Evolutionary conservation across 2,888 invertebrate species (phyloP), one percentile per base, ranked within the genome.

Genomic region (Lacanobia wlatinum): DNA sequence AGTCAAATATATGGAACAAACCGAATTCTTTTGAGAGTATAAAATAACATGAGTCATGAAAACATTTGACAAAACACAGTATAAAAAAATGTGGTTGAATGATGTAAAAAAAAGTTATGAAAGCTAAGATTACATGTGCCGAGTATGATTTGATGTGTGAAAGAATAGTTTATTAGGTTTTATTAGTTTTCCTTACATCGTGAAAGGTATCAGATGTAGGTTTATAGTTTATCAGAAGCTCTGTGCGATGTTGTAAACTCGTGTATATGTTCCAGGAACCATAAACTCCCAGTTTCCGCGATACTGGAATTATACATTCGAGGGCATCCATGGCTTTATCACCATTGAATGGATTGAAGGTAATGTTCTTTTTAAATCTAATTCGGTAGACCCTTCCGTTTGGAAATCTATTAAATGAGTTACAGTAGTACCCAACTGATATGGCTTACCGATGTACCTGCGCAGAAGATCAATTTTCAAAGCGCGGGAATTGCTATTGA

Each of bases 141-240:
- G 71, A 43, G 12, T 65, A 53, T 68, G 55, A 68, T 58, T 73
- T 64, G 48, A 58, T 14, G 63, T 82, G 59, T 80, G 74, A 73
- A 77, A 73, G 62, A 76, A 65, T 71, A 28, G 65, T 73, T 80
- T 78, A 76, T 78, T 66, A 67, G 34, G 21, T 76, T 78, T 43
- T 80, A 79, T 79, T 73, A 68, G 75, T 70, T 78, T 83, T 73
- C 73, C 79, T 81, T 76, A 74, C 70, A 82, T 78, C 84, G 78
- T 80, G 84, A 84, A 87, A 88, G 86, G 85, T 87, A 81, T 78
- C 81, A 81, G 76, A 94, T 92, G 86, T 94, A 90, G 93, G 94
- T 94, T 95, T 94, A 95, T 92, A 73, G 92, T 85, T 94, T 93
- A 92, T 90, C 87, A 91, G 94, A 95, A 95, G 78, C 88, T 77